Conservation (phyloP, 2,888 invertebrate genomes). For the Polymixis lichenea region DNA sequence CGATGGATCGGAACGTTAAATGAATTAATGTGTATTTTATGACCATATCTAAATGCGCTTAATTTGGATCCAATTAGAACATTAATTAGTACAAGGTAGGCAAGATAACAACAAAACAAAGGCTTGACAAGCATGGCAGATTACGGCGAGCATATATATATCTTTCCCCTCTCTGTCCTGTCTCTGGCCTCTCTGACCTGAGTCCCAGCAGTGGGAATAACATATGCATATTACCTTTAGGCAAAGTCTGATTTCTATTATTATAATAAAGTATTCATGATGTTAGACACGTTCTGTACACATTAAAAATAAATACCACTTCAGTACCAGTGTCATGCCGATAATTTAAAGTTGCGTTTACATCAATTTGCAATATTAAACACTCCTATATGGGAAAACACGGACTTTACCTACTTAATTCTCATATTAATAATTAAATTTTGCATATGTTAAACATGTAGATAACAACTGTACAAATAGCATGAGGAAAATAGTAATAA, state of each 20-base stretch:
- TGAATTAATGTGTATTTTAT: slow-evolving; percentile 48
- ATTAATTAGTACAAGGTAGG: slow-evolving; percentile 34
- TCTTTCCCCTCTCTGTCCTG: too few relatives aligned
- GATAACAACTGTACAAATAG: background rate
- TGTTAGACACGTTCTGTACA: slow-evolving; percentile 1
- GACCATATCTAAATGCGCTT: slow-evolving; percentile 45
- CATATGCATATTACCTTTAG: too few relatives aligned
- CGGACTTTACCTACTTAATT: slow-evolving; percentile 8
- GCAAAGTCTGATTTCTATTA: background rate
- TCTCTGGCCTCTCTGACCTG: background rate
- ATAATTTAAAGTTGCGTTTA: slow-evolving; percentile 26
- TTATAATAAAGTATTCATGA: background rate
- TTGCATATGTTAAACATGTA: background rate
- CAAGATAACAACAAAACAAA: slow-evolving; percentile 18
- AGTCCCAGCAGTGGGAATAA: slow-evolving; percentile 2
- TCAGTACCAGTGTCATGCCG: slow-evolving; percentile 11
- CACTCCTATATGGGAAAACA: slow-evolving; percentile 22
- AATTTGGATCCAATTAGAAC: slow-evolving; percentile 51
- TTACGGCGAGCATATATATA: background rate
- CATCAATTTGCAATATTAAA: slow-evolving; percentile 40
- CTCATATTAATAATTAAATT: background rate
- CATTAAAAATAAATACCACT: slow-evolving; percentile 33
- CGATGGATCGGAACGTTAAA: slow-evolving; percentile 55
- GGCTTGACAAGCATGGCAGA: background rate
- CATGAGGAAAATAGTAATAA: background rate